phyloP scores from a whole-genome alignment of 1,140 invertebrate species.

The Drosophila baimaii region DNA sequence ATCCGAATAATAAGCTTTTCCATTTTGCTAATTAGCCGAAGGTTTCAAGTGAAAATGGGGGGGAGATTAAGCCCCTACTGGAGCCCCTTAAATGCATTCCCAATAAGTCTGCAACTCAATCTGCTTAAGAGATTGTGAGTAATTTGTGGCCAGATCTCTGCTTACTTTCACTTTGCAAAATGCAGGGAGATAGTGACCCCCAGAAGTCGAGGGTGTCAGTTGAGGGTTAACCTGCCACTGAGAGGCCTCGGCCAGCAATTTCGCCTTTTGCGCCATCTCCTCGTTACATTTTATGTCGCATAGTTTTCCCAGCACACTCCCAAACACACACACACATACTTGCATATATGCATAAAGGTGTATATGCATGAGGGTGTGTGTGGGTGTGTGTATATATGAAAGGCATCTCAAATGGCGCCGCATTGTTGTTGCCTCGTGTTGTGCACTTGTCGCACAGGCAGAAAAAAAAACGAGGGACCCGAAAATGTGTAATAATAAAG shows the following conservation, averaged over 20 bases:
- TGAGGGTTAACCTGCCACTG: conserved; percentile 19
- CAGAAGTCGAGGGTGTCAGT: conserved; percentile 9
- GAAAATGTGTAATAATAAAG: not conserved
- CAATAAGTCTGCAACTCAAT: conserved; percentile 9
- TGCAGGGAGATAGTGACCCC: conserved; percentile 17
- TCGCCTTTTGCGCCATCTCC: conserved; percentile 17
- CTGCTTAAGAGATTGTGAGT: conserved; percentile 1
- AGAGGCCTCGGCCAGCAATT: conserved; percentile 34
- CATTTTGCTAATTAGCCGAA: conserved; percentile 52
- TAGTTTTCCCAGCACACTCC: conserved; percentile 35
- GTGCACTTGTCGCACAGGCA: conserved; percentile 55
- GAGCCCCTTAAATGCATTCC: conserved; percentile 8
- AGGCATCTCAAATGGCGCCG: conserved; percentile 67
- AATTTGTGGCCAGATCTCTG: conserved; percentile 9
- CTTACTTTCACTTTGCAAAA: conserved; percentile 37
- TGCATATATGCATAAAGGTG: conserved; percentile 53
- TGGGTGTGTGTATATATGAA: conserved; percentile 22
- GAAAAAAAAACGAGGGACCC: conserved; percentile 7
- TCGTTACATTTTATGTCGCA: conserved; percentile 62
- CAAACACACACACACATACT: conserved; percentile 37
- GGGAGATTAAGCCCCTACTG: not conserved
- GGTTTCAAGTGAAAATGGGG: conserved; percentile 6
- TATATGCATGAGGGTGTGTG: too few relatives aligned
- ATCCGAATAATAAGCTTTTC: conserved; percentile 40
- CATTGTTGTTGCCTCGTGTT: conserved; percentile 54